Evolutionary conservation across 1,140 invertebrate genomes (phyloP), one percentile per base, ranked within the genome.

Genomic region (Cherax quadricarinatus): DNA sequence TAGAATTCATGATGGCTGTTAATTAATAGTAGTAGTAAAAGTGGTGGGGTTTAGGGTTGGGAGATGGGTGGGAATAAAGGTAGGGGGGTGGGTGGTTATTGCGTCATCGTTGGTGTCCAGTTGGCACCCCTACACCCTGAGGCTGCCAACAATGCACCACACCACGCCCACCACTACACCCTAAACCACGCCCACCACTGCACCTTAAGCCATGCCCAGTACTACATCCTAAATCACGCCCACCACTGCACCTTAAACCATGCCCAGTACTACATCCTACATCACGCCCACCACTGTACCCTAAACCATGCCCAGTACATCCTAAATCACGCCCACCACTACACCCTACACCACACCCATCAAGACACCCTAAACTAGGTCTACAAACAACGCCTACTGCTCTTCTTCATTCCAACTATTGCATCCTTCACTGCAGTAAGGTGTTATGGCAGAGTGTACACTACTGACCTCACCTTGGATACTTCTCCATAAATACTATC

Each of bases 111-210:
- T 48, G n/a, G 18, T 48, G 79, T 57, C n/a, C 81, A 83, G 48
- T 83, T 83, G 81, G 81, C 81, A 83, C 24, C 81, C 24, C 51
- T n/a, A 60, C 81, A 41, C 21, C 57, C 51, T 12, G 53, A 57
- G 53, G 53, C 16, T 83, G 81, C 81, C 81, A 83, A 83, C 81
- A 83, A 83, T 83, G 81, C 51, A 60, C 81, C 81, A 83, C n/a
- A 83, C 62, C 21, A 66, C 62, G 62, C 62, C 62, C 62, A 66
- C 18, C 62, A 66, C 62, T 66, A 66, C 62, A 21, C 62, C 53
- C 53, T 5, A 66, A 12, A 66, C 62, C 62, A 66, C 53, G 53
- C 53, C 62, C 62, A 66, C 18, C 21, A 75, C 70, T 30, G 5
- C 21, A 75, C 70, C 0, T n/a, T n/a, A 57, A 51, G 12, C 49